Evolutionary conservation across 2,113 vertebrate species (phyloP).

Genomic region (Casuarius casuarius): DNA sequence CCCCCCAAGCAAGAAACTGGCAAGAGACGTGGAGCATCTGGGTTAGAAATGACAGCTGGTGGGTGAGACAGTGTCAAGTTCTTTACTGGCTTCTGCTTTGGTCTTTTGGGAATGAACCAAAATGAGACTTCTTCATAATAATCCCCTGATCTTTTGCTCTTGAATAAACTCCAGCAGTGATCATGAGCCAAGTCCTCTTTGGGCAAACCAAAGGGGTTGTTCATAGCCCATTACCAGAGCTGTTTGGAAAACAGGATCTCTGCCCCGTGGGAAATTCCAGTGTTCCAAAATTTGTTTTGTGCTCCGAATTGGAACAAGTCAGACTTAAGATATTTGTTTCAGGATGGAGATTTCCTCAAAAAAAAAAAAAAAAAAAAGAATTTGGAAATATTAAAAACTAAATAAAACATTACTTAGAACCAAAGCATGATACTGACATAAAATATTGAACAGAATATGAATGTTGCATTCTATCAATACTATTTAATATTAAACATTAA

Average conservation of each 20-base stretch:
- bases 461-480: neutral
- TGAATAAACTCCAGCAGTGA: conserved; percentile 15
- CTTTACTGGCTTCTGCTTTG: conserved; percentile 8
- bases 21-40: conserved; percentile 18
- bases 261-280: neutral
- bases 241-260: conserved; percentile 25
- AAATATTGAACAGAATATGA: neutral
- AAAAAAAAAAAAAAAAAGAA: neutral
- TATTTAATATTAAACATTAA: neutral
- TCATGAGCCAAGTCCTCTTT: neutral
- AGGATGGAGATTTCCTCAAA: neutral
- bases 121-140: conserved; percentile 1
- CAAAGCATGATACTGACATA: neutral
- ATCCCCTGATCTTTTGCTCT: conserved; percentile 24
- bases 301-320: neutral
- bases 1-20: conserved; percentile 1
- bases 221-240: neutral
- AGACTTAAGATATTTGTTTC: neutral
- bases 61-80: neutral
- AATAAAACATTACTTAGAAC: neutral
- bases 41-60: conserved; percentile 14
- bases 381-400: neutral
- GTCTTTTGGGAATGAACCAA: conserved; percentile 26
- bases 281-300: neutral
- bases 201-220: conserved; percentile 7